Conservation (phyloP, 2,113 vertebrate genomes). For the Leptosomus discolor region DNA sequence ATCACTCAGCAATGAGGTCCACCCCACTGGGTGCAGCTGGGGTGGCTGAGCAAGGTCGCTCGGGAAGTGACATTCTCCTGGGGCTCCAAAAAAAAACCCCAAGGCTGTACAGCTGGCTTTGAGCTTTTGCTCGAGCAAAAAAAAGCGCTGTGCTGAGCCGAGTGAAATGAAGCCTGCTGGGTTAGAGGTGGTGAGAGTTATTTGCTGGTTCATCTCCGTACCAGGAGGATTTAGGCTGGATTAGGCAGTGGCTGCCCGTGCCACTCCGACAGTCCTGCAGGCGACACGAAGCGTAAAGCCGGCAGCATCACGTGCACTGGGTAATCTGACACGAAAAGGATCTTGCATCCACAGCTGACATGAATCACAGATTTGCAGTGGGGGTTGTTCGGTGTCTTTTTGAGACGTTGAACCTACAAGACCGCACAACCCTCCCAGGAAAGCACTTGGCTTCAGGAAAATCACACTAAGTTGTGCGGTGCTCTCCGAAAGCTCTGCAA, state of each 20-base stretch:
- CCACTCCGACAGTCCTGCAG: background rate
- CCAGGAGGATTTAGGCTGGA: background rate
- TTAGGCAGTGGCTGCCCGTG: background rate
- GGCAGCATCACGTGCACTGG: background rate
- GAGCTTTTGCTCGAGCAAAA: accelerated
- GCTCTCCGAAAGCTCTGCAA: background rate
- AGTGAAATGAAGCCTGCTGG: background rate
- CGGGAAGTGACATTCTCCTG: background rate
- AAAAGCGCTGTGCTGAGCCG: background rate
- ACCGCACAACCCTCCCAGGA: background rate
- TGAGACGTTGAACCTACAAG: background rate
- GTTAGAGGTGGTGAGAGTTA: background rate
- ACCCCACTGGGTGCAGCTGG: background rate
- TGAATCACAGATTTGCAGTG: background rate
- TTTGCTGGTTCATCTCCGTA: background rate
- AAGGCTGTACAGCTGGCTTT: background rate
- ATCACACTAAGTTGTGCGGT: background rate
- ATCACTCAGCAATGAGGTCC: background rate
- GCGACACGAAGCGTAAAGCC: background rate
- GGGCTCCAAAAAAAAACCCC: background rate
- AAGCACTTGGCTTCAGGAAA: background rate
- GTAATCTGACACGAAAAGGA: background rate
- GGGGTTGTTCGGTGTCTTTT: background rate
- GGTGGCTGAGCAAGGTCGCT: background rate
- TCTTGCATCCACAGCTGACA: background rate